Base-by-base conservation (phyloP, 30 jellyfish, hydroid and myxozoan species). In the Phacellophora camtschatica region DNA sequence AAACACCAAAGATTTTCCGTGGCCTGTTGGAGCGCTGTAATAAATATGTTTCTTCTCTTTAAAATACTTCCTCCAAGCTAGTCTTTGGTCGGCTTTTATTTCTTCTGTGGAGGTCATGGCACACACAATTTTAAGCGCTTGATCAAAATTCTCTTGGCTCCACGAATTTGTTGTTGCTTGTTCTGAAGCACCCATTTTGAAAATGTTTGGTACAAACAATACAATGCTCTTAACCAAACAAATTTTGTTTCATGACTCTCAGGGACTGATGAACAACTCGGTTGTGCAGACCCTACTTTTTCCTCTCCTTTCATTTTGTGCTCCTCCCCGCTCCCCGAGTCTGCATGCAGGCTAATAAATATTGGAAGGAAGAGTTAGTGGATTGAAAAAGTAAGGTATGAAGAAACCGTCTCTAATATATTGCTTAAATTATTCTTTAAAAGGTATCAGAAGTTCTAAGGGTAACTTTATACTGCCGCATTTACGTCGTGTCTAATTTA, bases 1-100 rank as follows among this genome's bases (percentile, higher is more conserved):
- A 31, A 62, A 62, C 15, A 62, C 77, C 55, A 62, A 27, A 30
- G 77, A 62, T 27, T 62, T 62, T 62, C 77, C 77, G 30, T 62
- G 54, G 54, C 77, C 77, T 62, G 77, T 24, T 32, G 74, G 74
- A 13, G 53, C 51, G n/a, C n/a, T n/a, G n/a, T n/a, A n/a, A n/a
- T n/a, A n/a, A n/a, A n/a, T n/a, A n/a, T n/a, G n/a, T n/a, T 39
- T 39, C 51, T 13, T 39, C 51, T 39, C 51, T 39, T 39, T 39
- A 13, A 39, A 39, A 39, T 39, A 39, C 51, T 39, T 39, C 51
- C 7, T 39, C 51, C 7, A 39, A 39, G 51, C 51, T 13, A 39
- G 51, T 13, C 51, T 7, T 39, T 39, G 51, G 51, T 39, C 51
- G 51, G 51, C 13, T 39, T 39, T 39, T 39, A 39, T 39, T 39